These are phyloP conservation scores for Chelonus insularis DNA, from an alignment of 1,140 invertebrate species.

Conservation along the genomic window DNA sequence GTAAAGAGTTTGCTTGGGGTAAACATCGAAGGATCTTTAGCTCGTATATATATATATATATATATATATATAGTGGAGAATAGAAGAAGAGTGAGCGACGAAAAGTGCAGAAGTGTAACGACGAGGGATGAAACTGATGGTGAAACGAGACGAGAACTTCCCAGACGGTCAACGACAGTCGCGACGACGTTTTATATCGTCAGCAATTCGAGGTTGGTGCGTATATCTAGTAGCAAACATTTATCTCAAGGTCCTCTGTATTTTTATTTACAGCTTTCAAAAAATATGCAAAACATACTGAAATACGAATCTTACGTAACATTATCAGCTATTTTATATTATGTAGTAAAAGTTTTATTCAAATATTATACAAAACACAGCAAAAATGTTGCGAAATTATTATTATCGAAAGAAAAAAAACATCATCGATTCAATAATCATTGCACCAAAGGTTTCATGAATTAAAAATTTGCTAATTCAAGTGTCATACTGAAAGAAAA, in stretches of 20 bases:
- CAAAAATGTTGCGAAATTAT: no score
- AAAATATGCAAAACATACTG: background rate
- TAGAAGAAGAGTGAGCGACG: background rate
- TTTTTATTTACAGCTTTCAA: constrained; percentile 2
- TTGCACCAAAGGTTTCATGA: no score
- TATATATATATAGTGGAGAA: no score
- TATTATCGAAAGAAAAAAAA: no score
- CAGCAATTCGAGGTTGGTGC: background rate
- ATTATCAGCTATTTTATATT: no score
- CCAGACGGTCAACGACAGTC: constrained; percentile 20
- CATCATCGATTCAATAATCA: no score
- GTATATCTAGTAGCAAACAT: background rate
- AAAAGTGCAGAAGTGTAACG: background rate
- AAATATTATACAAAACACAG: no score
- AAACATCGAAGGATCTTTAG: constrained; percentile 9
- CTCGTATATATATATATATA: background rate
- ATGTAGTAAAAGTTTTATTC: no score
- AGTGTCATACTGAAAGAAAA: no score
- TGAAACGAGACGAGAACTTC: constrained; percentile 11
- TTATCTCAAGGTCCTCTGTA: background rate
- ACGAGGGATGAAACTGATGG: background rate
- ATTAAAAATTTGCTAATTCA: no score
- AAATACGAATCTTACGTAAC: no score
- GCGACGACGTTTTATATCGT: constrained; percentile 16
- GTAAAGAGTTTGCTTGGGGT: constrained; percentile 14